Percentiles rank a stretch among this genome's conserved stretches.
Conservation (phyloP, 2,797 vertebrate genomes). For the Vultur gryphus region DNA sequence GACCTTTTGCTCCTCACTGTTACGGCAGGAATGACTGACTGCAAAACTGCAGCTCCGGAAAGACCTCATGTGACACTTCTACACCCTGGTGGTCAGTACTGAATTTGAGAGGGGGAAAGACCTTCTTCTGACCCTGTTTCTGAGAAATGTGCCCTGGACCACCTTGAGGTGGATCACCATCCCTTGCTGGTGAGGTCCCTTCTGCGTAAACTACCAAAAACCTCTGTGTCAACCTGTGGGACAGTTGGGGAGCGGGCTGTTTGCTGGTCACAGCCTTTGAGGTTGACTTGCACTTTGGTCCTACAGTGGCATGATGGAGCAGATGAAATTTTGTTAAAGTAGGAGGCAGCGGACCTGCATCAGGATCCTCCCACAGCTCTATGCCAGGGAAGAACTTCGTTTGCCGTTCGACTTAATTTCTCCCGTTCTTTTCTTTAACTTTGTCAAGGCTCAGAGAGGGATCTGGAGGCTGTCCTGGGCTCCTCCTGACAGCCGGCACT, state of each 20-base stretch:
- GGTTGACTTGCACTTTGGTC: background rate
- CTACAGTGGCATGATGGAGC: background rate
- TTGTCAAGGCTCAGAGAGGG: background rate
- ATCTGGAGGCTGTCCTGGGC: background rate
- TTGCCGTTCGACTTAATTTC: background rate
- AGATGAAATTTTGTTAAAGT: background rate
- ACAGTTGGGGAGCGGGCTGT: background rate
- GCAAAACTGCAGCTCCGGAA: background rate
- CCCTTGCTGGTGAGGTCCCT: background rate
- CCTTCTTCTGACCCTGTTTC: background rate
- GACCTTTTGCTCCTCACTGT: background rate
- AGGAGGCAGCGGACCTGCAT: background rate
- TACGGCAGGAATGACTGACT: background rate
- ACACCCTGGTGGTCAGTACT: background rate
- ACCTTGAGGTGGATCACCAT: background rate
- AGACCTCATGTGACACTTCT: background rate
- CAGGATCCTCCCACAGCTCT: background rate
- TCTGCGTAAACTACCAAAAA: background rate
- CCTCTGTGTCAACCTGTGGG: background rate
- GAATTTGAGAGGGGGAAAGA: background rate
- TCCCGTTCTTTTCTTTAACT: background rate
- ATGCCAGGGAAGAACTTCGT: background rate
- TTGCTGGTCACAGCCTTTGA: background rate
- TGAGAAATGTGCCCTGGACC: background rate
- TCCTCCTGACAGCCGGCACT: background rate